Conservation (phyloP, 2,113 vertebrate species). For the Canis aureus region DNA sequence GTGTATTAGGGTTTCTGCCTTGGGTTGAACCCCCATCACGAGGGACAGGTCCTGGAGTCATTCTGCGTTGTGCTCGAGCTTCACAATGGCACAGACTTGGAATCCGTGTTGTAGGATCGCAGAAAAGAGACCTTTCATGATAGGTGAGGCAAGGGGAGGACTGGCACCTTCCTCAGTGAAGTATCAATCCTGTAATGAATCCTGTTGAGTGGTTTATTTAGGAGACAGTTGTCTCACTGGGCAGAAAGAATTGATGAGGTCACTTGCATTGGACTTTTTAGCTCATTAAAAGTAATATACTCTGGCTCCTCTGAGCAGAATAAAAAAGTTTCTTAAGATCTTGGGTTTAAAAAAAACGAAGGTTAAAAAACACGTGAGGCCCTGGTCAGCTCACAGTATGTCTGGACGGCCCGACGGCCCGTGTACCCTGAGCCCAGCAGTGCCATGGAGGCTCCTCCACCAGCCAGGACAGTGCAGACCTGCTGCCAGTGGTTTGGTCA, state of each 20-base stretch:
- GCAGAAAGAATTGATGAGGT: neutral
- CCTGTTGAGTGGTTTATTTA: neutral
- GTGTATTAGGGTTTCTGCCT: rapidly evolving
- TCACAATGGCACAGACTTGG: neutral
- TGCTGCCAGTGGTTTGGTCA: too few relatives aligned
- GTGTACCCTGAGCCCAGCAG: rapidly evolving
- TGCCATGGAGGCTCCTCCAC: rapidly evolving
- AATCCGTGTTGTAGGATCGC: neutral
- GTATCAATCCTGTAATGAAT: neutral
- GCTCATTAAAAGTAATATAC: neutral
- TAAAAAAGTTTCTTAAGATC: neutral
- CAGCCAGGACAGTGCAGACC: too few relatives aligned
- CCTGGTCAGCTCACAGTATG: neutral
- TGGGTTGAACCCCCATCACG: rapidly evolving
- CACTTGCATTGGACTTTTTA: neutral
- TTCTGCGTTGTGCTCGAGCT: neutral
- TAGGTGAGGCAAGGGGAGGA: rapidly evolving
- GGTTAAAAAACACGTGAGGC: neutral
- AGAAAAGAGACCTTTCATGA: neutral
- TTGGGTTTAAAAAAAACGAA: neutral
- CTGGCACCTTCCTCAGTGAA: rapidly evolving
- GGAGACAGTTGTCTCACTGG: neutral
- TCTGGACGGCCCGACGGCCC: neutral
- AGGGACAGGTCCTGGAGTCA: neutral
- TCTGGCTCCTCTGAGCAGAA: neutral